Percentiles rank a stretch among this genome's conserved stretches.
phyloP scores from a whole-genome alignment of 2,888 invertebrate genomes.

The Noctua janthina region DNA sequence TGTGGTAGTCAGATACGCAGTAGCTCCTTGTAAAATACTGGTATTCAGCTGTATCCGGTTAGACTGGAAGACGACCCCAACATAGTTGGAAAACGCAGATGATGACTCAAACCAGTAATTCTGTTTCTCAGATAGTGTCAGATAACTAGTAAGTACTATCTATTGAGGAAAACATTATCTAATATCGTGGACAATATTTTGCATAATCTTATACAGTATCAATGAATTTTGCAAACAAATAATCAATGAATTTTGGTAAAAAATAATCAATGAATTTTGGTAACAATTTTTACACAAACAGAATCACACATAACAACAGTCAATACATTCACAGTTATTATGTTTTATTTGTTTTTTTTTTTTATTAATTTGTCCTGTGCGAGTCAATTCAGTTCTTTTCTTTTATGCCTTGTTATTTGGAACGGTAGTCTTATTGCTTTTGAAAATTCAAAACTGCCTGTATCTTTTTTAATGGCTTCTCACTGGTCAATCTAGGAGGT shows the following conservation, averaged over 20 bases:
- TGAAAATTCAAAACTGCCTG: too few species aligned
- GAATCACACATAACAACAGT: neutral
- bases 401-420: too few species aligned
- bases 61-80: neutral
- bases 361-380: too few species aligned
- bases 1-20: too few species aligned
- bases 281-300: neutral
- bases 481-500: too few species aligned
- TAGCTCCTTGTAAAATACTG: too few species aligned
- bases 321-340: neutral
- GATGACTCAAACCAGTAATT: neutral
- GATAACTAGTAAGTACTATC: neutral
- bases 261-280: neutral
- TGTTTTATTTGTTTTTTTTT: too few species aligned
- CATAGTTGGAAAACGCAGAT: neutral
- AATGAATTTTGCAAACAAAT: neutral
- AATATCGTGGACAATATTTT: neutral
- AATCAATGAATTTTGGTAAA: neutral
- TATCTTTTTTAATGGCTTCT: too few species aligned
- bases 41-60: too few species aligned
- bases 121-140: neutral
- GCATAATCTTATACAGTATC: neutral
- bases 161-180: neutral
- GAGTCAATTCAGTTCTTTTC: too few species aligned
- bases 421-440: too few species aligned